Evolutionary conservation across 1,140 invertebrate genomes (phyloP).

Genomic region (Aricia agestis): DNA sequence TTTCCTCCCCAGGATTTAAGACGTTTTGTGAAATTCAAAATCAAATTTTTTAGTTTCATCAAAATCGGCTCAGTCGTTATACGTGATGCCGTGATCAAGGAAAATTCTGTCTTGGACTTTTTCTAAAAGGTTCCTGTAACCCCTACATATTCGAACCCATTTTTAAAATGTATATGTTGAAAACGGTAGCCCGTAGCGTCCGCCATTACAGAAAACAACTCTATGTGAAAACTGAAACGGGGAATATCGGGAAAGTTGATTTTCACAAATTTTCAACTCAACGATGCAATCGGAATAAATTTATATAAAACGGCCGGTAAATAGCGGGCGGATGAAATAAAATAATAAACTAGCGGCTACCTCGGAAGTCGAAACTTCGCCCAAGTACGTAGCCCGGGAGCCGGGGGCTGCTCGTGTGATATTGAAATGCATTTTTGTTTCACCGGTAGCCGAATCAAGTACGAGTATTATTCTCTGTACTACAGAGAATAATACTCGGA

Average conservation of each 20-base stretch:
- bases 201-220: not conserved
- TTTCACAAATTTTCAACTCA: conserved; percentile 10
- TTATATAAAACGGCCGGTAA: conserved; percentile 26
- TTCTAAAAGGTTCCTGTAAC: no score
- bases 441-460: no score
- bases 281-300: conserved; percentile 24
- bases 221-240: not conserved
- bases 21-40: no score
- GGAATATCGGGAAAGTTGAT: not conserved
- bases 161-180: not conserved
- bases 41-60: no score
- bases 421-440: not conserved
- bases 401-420: not conserved
- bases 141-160: no score
- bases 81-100: no score
- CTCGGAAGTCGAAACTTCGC: conserved; percentile 19
- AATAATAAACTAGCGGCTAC: conserved; percentile 28
- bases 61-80: no score
- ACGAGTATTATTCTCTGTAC: no score
- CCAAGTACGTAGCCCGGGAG: conserved; percentile 18
- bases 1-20: no score
- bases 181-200: not conserved
- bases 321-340: conserved; percentile 23
- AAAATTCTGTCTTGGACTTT: no score
- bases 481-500: no score